Evolutionary conservation across 23 tunicate genomes (phyloP).

Genomic region (Ascidia mentula): DNA sequence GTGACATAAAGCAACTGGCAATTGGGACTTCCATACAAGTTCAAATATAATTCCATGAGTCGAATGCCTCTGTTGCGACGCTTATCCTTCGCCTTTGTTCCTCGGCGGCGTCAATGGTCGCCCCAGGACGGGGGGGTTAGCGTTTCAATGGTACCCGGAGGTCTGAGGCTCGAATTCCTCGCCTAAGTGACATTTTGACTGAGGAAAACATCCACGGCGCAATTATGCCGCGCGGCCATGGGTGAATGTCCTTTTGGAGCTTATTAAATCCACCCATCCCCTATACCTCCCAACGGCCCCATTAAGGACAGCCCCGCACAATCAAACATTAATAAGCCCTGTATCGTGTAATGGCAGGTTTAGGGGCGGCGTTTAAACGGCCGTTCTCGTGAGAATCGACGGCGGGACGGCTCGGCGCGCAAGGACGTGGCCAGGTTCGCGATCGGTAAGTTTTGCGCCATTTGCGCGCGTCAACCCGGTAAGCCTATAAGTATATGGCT

Average conservation of each 20-base stretch:
- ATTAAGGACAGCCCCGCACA: not conserved
- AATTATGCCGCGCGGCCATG: slow-evolving; percentile 1
- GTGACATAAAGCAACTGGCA: not conserved
- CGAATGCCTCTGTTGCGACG: not conserved
- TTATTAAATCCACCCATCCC: not conserved
- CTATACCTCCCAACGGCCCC: too few species aligned
- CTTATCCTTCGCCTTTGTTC: not conserved
- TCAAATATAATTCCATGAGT: not conserved
- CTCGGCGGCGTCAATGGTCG: not conserved
- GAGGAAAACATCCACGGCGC: slow-evolving; percentile 8
- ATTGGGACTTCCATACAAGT: not conserved
- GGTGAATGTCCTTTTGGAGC: slow-evolving; percentile 1
- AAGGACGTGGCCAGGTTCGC: not conserved
- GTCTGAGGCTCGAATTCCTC: not conserved
- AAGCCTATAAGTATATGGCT: not conserved
- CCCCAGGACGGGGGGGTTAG: not conserved
- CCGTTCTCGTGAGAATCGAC: slow-evolving; percentile 12
- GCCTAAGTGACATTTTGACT: not conserved
- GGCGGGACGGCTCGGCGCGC: not conserved
- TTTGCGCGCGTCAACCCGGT: not conserved
- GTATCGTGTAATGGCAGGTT: not conserved
- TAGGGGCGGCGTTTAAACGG: slow-evolving; percentile 15
- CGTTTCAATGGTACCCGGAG: not conserved
- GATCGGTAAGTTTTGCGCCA: not conserved
- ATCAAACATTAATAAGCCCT: slow-evolving; percentile 19